A percentile compares a stretch with the other conserved stretches of the same genome.
Evolutionary conservation across 2,797 vertebrate species (phyloP).

Genomic region (Limosa lapponica): DNA sequence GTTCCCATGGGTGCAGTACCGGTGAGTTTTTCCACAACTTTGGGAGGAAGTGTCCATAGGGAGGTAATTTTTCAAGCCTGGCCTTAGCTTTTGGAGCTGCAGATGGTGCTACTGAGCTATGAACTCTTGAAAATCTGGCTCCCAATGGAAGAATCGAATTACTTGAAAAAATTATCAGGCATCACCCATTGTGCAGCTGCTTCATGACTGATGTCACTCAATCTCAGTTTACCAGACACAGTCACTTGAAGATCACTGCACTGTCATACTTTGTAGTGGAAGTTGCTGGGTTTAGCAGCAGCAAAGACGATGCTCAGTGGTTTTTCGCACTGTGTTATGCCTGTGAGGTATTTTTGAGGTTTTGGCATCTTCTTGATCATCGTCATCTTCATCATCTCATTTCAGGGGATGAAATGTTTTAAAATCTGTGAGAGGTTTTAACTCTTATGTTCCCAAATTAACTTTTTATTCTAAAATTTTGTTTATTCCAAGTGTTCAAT

Average conservation of each 20-base stretch:
- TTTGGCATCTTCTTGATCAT: neutral
- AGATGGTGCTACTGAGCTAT: slow-evolving; percentile 61
- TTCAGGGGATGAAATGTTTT: neutral
- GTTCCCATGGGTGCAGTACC: neutral
- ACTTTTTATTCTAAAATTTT: neutral
- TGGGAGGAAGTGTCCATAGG: neutral
- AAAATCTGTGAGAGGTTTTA: neutral
- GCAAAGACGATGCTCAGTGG: neutral
- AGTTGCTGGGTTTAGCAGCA: neutral
- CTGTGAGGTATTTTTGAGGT: neutral
- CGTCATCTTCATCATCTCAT: neutral
- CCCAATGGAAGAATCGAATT: neutral
- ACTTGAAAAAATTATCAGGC: neutral
- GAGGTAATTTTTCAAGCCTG: neutral
- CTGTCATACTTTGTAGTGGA: neutral
- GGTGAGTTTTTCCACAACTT: neutral
- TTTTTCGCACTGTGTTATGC: neutral
- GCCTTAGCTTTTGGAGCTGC: neutral
- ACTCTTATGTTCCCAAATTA: neutral
- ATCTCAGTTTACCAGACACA: neutral
- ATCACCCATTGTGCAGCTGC: neutral
- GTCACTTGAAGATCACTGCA: neutral
- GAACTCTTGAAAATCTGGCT: neutral
- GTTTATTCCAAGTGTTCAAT: neutral
- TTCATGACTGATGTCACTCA: neutral